Percentiles rank a stretch among this genome's conserved stretches.
Conservation (phyloP, 1,140 invertebrate species). For the Cecropterus lyciades region DNA sequence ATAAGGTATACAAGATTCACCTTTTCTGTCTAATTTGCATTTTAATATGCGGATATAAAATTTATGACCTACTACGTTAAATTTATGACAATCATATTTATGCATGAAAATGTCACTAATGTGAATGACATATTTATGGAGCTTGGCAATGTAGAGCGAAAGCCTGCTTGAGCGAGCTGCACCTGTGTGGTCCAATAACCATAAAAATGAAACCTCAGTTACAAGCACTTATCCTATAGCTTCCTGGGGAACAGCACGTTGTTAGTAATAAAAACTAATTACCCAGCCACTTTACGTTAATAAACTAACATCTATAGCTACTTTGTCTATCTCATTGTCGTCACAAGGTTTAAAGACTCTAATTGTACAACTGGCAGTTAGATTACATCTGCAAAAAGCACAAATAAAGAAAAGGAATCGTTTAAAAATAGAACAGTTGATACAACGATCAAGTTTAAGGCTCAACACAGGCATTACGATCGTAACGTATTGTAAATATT, state of each 20-base stretch:
- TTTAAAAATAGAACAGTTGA: slow-evolving; percentile 45
- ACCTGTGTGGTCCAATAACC: slow-evolving; percentile 26
- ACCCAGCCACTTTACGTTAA: slow-evolving; percentile 7
- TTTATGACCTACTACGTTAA: too few species aligned
- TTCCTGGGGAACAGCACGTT: neutral
- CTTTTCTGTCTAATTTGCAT: too few species aligned
- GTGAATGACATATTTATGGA: too few species aligned
- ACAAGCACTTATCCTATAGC: neutral
- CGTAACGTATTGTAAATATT: neutral
- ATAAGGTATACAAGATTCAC: too few species aligned
- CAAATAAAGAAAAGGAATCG: slow-evolving; percentile 36
- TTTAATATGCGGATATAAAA: too few species aligned
- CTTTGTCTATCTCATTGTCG: slow-evolving; percentile 2
- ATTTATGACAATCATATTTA: too few species aligned
- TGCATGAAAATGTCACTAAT: too few species aligned
- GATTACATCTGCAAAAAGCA: slow-evolving; percentile 44
- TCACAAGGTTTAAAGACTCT: slow-evolving; percentile 14
- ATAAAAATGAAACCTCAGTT: slow-evolving; percentile 20
- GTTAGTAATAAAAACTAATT: slow-evolving; percentile 13
- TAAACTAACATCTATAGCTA: neutral
- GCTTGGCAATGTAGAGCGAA: too few species aligned
- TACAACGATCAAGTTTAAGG: slow-evolving; percentile 24
- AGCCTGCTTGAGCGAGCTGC: neutral
- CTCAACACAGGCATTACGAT: neutral
- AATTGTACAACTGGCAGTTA: slow-evolving; percentile 30